These are phyloP conservation scores for Hylyphantes graminicola DNA, from an alignment of 1,140 invertebrate genomes.

Conservation along the genomic window DNA sequence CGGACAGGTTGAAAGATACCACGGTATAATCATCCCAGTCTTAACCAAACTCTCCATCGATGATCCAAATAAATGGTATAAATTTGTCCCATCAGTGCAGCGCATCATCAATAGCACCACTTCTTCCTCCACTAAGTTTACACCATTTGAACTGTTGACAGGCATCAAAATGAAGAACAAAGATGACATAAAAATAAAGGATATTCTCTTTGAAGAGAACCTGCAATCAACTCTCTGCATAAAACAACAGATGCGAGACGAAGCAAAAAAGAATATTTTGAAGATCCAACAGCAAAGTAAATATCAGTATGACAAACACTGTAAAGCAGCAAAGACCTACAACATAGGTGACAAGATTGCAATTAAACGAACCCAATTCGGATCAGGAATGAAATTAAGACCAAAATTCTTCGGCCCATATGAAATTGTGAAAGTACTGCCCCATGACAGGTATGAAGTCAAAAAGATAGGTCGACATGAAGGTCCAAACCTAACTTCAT, in stretches of 20 bases:
- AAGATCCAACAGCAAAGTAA: not conserved
- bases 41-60: not conserved
- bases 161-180: conserved; percentile 4
- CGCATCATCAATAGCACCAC: not conserved
- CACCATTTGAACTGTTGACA: conserved; percentile 12
- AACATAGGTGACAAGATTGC: not conserved
- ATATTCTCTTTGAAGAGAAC: not conserved
- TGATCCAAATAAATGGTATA: not conserved
- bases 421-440: not conserved
- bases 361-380: not conserved
- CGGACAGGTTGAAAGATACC: not conserved
- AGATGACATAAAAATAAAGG: not conserved
- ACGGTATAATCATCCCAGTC: not conserved
- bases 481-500: too few relatives aligned
- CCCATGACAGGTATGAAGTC: not conserved
- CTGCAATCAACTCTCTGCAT: not conserved
- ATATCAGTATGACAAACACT: not conserved
- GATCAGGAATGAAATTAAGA: not conserved
- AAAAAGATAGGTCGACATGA: too few relatives aligned
- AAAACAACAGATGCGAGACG: not conserved
- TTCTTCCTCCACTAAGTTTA: not conserved
- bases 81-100: not conserved
- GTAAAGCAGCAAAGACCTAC: not conserved
- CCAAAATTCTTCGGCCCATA: not conserved
- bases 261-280: not conserved